Conservation (phyloP, 2,797 vertebrate genomes). For the Pantherophis alleghaniensis region DNA sequence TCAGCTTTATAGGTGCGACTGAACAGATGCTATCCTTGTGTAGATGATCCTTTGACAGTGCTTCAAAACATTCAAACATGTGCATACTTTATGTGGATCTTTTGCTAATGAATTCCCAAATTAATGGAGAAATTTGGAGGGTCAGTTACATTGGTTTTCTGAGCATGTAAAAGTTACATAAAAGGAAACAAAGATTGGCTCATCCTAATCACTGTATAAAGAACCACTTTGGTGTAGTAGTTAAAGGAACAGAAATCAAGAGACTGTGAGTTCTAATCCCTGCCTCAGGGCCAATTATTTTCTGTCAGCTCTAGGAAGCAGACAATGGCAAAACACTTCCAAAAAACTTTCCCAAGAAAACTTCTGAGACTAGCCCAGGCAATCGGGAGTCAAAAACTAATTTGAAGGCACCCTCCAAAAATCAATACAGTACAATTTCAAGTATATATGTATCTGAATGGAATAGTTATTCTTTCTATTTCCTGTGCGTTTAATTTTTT, state of each 20-base stretch:
- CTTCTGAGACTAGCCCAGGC: background rate
- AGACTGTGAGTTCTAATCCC: background rate
- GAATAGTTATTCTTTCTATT: background rate
- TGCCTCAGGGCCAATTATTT: background rate
- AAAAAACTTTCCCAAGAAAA: background rate
- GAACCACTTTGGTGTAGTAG: background rate
- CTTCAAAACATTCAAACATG: background rate
- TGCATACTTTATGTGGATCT: background rate
- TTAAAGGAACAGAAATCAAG: background rate
- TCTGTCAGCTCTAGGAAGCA: no score
- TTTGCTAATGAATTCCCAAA: background rate
- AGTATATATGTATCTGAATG: background rate
- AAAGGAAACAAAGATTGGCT: background rate
- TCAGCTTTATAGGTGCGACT: background rate
- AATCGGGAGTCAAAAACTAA: background rate
- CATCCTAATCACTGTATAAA: background rate
- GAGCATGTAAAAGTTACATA: background rate
- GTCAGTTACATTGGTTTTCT: no score
- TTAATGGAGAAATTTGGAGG: background rate
- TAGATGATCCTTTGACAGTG: background rate
- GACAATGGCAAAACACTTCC: background rate
- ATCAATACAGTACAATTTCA: background rate
- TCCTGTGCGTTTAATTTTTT: background rate
- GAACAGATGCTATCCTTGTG: background rate
- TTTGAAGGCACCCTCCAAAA: background rate